Base-by-base conservation (phyloP, 1,140 invertebrate genomes). In the Drosophila ficusphila region DNA sequence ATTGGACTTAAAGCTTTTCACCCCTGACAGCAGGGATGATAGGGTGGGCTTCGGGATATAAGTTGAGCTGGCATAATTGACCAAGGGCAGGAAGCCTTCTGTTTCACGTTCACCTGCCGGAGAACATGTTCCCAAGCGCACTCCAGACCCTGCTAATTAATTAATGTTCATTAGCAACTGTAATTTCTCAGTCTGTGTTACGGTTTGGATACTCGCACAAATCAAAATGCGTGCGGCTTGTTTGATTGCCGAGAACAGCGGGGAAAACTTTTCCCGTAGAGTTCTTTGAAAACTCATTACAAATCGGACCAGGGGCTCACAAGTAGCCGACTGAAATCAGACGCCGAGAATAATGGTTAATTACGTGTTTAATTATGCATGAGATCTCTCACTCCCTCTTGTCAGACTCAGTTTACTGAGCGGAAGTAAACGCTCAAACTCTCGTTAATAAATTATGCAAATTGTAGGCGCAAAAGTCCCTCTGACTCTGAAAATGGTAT, bases 321-420 rank as follows among this genome's bases (percentile, higher is more conserved):
- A 38, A 57, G 64, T 61, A 73, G 64, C 72, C 64, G 41, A 76
- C 72, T 65, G 54, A 88, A 86, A 86, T 86, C 81, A 86, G 81
- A 88, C 81, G 77, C 85, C 88, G 73, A 88, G 88, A 88, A 86
- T 86, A 86, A 86, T 86, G 81, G 82, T 86, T 88, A 86, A 86
- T 86, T 86, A 81, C 82, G 81, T 86, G 81, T 86, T 88, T 86
- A 86, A 86, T 86, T 86, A 86, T 86, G 82, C 81, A 86, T 81
- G 77, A 81, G 76, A 68, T 19, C 51, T 57, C 71, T 60, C 76
- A 57, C 69, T 70, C 52, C 25, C 27, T 29, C 65, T 33, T 23
- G 25, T 14, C 60, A 14, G 44, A 34, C 65, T 54, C 69, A 51
- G 62, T 52, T 73, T 51, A 38, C 76, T 42, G 41, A 54, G 48